phyloP scores from a whole-genome alignment of 2,888 invertebrate species.

The Drosophila prolongata region DNA sequence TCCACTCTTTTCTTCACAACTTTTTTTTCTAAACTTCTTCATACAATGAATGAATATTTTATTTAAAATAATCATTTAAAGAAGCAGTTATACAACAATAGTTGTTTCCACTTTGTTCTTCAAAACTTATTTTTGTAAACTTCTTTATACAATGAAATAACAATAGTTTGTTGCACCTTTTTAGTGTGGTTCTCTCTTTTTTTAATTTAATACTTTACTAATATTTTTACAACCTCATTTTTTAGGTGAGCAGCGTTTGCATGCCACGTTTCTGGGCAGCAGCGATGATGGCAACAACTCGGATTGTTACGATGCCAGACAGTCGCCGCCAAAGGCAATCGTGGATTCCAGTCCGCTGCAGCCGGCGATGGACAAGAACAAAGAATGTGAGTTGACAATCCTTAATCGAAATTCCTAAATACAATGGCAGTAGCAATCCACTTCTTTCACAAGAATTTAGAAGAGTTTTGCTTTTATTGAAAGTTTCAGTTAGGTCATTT shows the following conservation, averaged over 20 bases:
- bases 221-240: neutral
- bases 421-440: neutral
- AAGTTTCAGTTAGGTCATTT: too few relatives aligned
- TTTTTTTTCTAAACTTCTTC: too few relatives aligned
- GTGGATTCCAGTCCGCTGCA: conserved; percentile 97
- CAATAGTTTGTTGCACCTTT: neutral
- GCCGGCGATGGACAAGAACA: conserved; percentile 97
- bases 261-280: conserved; percentile 82
- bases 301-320: conserved; percentile 83
- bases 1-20: too few relatives aligned
- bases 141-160: too few relatives aligned
- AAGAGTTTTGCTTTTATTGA: neutral
- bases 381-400: conserved; percentile 93
- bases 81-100: too few relatives aligned
- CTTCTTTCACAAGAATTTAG: neutral
- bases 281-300: conserved; percentile 84
- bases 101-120: too few relatives aligned
- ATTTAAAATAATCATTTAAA: too few relatives aligned
- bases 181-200: neutral
- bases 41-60: too few relatives aligned
- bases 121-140: too few relatives aligned
- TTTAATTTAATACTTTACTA: neutral
- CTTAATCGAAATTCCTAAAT: neutral
- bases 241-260: conserved; percentile 83
- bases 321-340: conserved; percentile 94